phyloP scores from a whole-genome alignment of 2,797 vertebrate species.

The Acrossocheilus fasciatus region DNA sequence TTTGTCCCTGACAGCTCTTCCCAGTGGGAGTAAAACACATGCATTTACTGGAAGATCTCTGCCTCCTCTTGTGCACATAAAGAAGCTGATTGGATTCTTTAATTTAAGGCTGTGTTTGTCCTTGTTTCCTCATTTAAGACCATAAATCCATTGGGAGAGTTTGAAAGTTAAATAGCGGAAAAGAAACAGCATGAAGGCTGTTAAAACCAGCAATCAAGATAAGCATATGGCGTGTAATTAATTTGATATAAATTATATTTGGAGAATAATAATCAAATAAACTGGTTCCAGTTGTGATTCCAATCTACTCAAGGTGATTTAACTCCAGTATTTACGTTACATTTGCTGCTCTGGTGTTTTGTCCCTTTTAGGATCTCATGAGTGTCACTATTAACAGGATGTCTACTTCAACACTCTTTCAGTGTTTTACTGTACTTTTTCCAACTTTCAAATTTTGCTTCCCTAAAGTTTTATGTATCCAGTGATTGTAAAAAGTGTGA shows the following conservation, averaged over 20 bases:
- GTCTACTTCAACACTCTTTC: conserved; percentile 36
- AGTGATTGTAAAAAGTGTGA: conserved; percentile 65
- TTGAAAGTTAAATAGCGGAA: conserved; percentile 15
- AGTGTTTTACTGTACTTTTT: conserved; percentile 43
- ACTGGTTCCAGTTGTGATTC: conserved; percentile 22
- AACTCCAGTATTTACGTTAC: background rate
- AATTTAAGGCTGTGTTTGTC: conserved; percentile 6
- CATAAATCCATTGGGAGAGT: conserved; percentile 14
- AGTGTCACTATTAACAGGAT: conserved; percentile 46
- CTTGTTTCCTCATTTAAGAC: conserved; percentile 26
- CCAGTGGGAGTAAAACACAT: conserved; percentile 23
- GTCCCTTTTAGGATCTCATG: conserved; percentile 14
- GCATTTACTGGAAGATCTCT: conserved; percentile 28
- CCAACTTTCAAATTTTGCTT: conserved; percentile 30
- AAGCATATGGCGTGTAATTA: background rate
- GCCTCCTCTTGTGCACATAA: conserved; percentile 37
- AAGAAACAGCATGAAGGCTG: background rate
- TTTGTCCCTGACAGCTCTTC: conserved; percentile 26
- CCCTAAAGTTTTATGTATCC: conserved; percentile 36
- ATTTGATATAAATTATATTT: background rate
- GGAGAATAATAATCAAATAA: background rate
- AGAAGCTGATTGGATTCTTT: conserved; percentile 24
- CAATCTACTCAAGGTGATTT: conserved; percentile 42
- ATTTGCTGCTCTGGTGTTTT: conserved; percentile 45
- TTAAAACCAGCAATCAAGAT: background rate